A percentile compares a stretch with the other conserved stretches of the same genome.
phyloP scores from a whole-genome alignment of 1,140 invertebrate species.

The Tetramorium parvispinum region DNA sequence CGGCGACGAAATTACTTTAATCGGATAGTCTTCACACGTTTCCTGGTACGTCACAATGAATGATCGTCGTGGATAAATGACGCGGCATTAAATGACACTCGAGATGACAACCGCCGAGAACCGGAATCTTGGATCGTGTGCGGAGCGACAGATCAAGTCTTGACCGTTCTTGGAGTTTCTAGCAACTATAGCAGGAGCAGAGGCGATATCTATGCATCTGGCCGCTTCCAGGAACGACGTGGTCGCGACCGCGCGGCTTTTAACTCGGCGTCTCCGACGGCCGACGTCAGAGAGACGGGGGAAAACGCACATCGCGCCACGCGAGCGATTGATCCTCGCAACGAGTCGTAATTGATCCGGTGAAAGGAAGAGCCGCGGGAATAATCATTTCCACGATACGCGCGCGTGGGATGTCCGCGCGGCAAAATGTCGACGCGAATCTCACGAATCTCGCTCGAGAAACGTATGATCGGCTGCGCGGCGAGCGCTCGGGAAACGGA shows the following conservation, averaged over 20 bases:
- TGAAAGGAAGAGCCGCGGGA: slow-evolving; percentile 51
- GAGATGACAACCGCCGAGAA: background rate
- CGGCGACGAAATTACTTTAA: background rate
- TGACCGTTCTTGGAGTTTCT: background rate
- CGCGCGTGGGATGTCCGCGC: background rate
- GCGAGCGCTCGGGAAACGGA: background rate
- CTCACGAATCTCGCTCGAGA: background rate
- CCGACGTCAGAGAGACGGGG: slow-evolving; percentile 39
- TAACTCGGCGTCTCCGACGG: background rate
- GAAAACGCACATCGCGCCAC: slow-evolving; percentile 7
- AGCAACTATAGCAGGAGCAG: background rate
- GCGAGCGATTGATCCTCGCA: slow-evolving; percentile 36
- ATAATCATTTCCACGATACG: slow-evolving; percentile 24
- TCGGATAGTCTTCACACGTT: background rate
- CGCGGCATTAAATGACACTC: background rate
- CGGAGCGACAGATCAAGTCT: background rate
- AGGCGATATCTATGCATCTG: background rate
- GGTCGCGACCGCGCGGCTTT: background rate
- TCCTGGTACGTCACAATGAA: background rate
- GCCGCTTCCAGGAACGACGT: slow-evolving; percentile 10
- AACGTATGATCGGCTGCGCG: background rate
- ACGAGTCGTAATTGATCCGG: slow-evolving; percentile 64
- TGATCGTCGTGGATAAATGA: background rate
- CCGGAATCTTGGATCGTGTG: background rate
- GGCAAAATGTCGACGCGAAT: background rate